Evolutionary conservation across 2,888 invertebrate genomes (phyloP).

Genomic region (Odiellus spinosus): DNA sequence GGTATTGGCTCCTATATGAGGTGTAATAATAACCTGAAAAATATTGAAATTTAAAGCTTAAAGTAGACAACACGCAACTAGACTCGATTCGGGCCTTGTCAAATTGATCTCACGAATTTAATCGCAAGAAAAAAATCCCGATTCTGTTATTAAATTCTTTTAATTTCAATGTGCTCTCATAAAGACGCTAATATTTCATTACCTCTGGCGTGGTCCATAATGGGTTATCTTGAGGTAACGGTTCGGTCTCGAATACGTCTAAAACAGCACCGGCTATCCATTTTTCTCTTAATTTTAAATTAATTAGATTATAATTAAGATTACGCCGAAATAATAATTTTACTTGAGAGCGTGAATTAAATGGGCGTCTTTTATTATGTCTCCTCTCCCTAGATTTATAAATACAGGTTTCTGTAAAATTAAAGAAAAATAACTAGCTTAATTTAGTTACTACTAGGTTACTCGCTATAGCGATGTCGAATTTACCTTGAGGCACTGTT

Average conservation of each 20-base stretch:
- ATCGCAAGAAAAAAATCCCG: too few species aligned
- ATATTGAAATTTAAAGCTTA: too few species aligned
- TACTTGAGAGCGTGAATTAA: conserved; percentile 37
- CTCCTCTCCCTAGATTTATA: conserved; percentile 43
- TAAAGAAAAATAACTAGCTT: too few species aligned
- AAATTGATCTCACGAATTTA: too few species aligned
- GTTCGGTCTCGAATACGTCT: conserved; percentile 41
- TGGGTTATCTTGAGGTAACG: conserved; percentile 34
- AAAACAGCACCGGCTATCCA: conserved; percentile 41
- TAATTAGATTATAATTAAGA: too few species aligned
- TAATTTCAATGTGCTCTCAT: too few species aligned
- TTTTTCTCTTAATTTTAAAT: conserved; percentile 25
- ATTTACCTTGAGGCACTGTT: conserved; percentile 31
- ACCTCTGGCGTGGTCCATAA: conserved; percentile 39
- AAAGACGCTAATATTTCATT: too few species aligned
- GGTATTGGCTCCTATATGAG: conserved; percentile 34
- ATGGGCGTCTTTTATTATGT: conserved; percentile 37
- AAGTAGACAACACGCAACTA: too few species aligned
- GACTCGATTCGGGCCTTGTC: too few species aligned
- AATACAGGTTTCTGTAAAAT: conserved; percentile 35
- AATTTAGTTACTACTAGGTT: too few species aligned
- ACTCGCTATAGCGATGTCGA: too few species aligned
- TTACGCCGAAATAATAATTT: conserved; percentile 5
- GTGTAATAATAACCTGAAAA: conserved; percentile 33
- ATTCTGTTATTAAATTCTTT: too few species aligned